phyloP scores from a whole-genome alignment of 2,888 invertebrate genomes.

The Blastobasis lacticolella region DNA sequence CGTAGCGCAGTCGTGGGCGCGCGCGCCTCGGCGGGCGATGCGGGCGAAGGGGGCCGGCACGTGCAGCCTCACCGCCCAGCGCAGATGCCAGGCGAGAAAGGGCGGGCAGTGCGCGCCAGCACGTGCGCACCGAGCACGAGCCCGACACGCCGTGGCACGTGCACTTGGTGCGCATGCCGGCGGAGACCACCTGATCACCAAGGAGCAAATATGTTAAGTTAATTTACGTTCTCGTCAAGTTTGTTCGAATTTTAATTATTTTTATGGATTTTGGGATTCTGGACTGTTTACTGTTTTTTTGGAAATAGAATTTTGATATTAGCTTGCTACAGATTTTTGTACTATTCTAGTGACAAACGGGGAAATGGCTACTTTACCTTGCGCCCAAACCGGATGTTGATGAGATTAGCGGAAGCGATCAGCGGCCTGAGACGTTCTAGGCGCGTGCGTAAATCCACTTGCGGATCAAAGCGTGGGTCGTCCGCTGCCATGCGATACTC shows the following conservation, averaged over 20 bases:
- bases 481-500: conserved; percentile 69
- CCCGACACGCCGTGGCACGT: conserved; percentile 91
- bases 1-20: conserved; percentile 79
- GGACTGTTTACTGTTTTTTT: too few species aligned
- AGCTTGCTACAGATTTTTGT: too few species aligned
- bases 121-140: conserved; percentile 87
- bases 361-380: conserved; percentile 66
- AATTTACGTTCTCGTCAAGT: too few species aligned
- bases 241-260: too few species aligned
- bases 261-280: too few species aligned
- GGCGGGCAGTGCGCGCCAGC: conserved; percentile 83
- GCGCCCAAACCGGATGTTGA: conserved; percentile 85
- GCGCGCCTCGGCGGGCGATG: conserved; percentile 49
- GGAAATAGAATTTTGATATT: too few species aligned
- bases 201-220: too few species aligned
- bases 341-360: too few species aligned
- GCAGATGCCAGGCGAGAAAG: conserved; percentile 77
- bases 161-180: conserved; percentile 76
- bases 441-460: conserved; percentile 61
- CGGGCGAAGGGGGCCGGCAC: conserved; percentile 49
- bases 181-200: conserved; percentile 72
- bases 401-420: conserved; percentile 82
- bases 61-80: conserved; percentile 52
- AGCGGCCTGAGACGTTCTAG: conserved; percentile 63
- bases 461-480: conserved; percentile 68